Conservation (phyloP, 2,797 vertebrate species). For the Glyptemys insculpta region DNA sequence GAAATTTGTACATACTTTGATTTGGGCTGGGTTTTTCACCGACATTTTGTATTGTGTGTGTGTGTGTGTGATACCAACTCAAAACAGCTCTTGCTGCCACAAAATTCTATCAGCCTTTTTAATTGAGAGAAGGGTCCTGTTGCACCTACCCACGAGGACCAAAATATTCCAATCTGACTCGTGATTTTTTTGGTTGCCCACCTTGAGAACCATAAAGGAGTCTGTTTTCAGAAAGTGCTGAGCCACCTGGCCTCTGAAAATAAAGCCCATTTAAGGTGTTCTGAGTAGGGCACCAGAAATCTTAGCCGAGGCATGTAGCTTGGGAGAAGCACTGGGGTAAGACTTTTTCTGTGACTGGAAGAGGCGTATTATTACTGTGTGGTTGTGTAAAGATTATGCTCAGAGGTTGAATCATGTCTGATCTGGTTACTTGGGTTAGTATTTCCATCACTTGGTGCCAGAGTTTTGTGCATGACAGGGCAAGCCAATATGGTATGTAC, state of each 20-base stretch:
- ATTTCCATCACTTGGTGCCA: conserved; percentile 71
- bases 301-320: conserved; percentile 18
- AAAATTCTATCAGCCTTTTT: accelerated
- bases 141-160: neutral
- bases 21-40: neutral
- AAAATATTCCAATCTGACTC: neutral
- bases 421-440: conserved; percentile 59
- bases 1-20: neutral
- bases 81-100: neutral
- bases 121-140: neutral
- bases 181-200: neutral
- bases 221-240: neutral
- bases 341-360: conserved; percentile 38
- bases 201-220: neutral
- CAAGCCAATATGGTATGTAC: conserved; percentile 46
- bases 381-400: conserved; percentile 69
- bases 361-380: conserved; percentile 47
- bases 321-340: conserved; percentile 50
- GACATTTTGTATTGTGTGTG: accelerated
- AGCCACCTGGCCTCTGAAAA: neutral
- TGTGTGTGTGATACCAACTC: neutral
- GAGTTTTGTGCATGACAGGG: conserved; percentile 62
- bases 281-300: neutral
- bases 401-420: conserved; percentile 76
- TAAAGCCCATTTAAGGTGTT: neutral